phyloP scores from a whole-genome alignment of 2,797 vertebrate species.

The Spheniscus humboldti region DNA sequence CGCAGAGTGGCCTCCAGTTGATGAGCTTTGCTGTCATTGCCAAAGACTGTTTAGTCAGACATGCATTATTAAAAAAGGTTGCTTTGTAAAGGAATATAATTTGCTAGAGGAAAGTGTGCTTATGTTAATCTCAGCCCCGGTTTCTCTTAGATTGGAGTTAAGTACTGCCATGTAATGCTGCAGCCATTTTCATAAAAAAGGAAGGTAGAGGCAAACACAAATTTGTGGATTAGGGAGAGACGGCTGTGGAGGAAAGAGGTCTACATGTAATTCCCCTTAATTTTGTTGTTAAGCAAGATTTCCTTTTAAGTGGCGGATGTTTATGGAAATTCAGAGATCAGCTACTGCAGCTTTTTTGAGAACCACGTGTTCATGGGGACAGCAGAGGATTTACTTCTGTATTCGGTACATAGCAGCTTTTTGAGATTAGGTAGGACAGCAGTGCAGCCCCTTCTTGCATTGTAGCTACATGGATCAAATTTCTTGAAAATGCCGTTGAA shows the following conservation, averaged over 20 bases:
- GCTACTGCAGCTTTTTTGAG: constrained; percentile 12
- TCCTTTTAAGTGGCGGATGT: background rate
- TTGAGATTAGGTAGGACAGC: background rate
- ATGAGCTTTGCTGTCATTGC: constrained; percentile 35
- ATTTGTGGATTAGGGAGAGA: constrained; percentile 4
- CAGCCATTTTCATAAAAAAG: background rate
- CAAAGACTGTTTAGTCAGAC: constrained; percentile 41
- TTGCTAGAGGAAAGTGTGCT: background rate
- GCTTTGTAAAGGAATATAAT: background rate
- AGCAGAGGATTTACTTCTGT: constrained; percentile 1
- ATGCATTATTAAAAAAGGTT: constrained; percentile 3
- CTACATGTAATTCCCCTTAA: constrained; percentile 1
- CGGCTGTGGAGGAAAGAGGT: background rate
- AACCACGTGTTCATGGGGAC: background rate
- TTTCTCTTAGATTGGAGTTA: background rate
- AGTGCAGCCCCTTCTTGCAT: background rate
- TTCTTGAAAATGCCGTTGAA: background rate
- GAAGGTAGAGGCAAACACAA: background rate
- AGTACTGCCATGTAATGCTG: background rate
- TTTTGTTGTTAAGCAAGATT: constrained; percentile 43
- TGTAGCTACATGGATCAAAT: accelerated
- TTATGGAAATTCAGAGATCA: constrained; percentile 12
- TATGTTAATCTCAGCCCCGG: background rate
- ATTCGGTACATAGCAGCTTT: background rate
- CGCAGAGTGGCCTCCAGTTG: background rate